Conservation (phyloP, 2,888 invertebrate genomes). For the Nomada ruficornis region DNA sequence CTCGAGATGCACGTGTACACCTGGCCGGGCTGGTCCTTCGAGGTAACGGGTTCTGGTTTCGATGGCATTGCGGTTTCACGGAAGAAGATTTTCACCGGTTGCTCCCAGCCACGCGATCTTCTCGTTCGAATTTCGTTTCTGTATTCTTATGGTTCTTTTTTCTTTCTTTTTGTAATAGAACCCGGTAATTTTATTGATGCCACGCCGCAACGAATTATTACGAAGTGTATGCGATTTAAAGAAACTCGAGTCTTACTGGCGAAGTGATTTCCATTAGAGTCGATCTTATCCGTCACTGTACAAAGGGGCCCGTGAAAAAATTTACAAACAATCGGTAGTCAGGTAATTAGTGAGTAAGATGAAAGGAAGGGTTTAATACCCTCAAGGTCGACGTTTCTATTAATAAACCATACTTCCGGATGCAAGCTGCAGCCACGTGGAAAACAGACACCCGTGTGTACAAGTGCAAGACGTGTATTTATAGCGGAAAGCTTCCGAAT, state of each 20-base stretch:
- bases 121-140: neutral
- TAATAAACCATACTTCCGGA: slow-evolving; percentile 44
- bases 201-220: neutral
- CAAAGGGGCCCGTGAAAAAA: slow-evolving; percentile 1
- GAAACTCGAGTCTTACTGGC: neutral
- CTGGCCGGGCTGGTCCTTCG: slow-evolving; percentile 17
- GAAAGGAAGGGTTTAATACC: slow-evolving; percentile 14
- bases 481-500: slow-evolving; percentile 15
- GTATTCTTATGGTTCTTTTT: too few species aligned
- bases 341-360: slow-evolving; percentile 29
- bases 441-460: neutral
- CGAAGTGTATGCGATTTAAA: neutral
- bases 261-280: slow-evolving; percentile 12
- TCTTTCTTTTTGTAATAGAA: neutral
- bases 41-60: slow-evolving; percentile 51
- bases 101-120: slow-evolving; percentile 6
- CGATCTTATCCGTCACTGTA: slow-evolving; percentile 12
- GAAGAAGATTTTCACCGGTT: neutral
- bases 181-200: neutral
- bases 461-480: slow-evolving; percentile 21
- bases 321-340: slow-evolving; percentile 29
- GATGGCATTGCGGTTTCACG: slow-evolving; percentile 32
- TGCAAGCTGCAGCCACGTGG: slow-evolving; percentile 31
- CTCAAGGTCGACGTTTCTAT: slow-evolving; percentile 39
- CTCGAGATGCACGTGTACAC: slow-evolving; percentile 48